Percentiles rank a stretch among this genome's conserved stretches.
phyloP scores from a whole-genome alignment of 2,113 vertebrate species.

The Mastomys natalensis region DNA sequence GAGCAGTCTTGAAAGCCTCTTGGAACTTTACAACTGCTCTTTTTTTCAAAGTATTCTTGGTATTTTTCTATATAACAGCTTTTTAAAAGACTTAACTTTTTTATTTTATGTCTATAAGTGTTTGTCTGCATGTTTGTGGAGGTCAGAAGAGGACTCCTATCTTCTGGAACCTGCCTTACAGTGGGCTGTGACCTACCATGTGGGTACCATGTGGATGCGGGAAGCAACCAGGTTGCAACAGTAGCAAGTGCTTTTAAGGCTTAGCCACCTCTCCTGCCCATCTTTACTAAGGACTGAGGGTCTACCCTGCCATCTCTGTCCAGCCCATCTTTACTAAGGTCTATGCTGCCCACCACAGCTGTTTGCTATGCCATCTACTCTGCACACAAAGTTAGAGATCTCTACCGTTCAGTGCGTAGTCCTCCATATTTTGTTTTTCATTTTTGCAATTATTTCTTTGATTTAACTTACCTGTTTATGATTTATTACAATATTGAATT shows the following conservation, averaged over 20 bases:
- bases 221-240: neutral
- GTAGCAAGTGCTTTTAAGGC: neutral
- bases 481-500: neutral
- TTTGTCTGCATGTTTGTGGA: neutral
- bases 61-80: neutral
- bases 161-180: neutral
- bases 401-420: neutral
- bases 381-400: neutral
- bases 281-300: neutral
- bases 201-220: neutral
- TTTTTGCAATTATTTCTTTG: constrained; percentile 20
- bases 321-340: neutral
- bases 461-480: constrained; percentile 8
- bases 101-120: neutral
- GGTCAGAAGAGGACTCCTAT: neutral
- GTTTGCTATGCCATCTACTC: neutral
- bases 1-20: neutral
- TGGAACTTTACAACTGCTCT: neutral
- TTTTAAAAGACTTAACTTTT: neutral
- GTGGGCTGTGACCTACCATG: neutral
- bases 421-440: neutral
- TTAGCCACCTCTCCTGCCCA: neutral
- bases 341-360: neutral
- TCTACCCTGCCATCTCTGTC: too few relatives aligned
- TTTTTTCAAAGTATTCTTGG: neutral